phyloP scores from a whole-genome alignment of 1,140 invertebrate genomes.

The Vanessa tameamea region DNA sequence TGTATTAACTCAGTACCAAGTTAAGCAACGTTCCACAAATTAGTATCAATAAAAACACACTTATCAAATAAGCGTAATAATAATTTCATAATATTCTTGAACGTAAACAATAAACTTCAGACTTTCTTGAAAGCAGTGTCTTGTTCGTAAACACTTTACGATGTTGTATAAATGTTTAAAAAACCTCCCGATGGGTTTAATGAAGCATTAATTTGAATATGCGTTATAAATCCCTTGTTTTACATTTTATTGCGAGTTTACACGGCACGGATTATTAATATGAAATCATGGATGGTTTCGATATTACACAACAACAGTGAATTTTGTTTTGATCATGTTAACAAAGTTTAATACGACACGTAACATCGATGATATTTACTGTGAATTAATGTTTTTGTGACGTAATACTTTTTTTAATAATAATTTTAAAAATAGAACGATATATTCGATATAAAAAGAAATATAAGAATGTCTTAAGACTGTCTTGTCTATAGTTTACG shows the following conservation, averaged over 20 bases:
- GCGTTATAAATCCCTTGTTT: slow-evolving; percentile 41
- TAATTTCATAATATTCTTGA: not conserved
- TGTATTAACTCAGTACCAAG: no score
- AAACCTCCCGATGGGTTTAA: slow-evolving; percentile 31
- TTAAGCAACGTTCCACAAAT: not conserved
- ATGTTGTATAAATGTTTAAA: slow-evolving; percentile 17
- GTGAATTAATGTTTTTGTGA: no score
- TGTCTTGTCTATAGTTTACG: slow-evolving; percentile 13
- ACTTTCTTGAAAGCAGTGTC: not conserved
- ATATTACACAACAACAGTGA: slow-evolving; percentile 1
- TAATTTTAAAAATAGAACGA: no score
- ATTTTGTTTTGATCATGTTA: not conserved
- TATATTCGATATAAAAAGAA: no score
- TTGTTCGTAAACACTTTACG: slow-evolving; percentile 15
- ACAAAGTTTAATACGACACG: not conserved
- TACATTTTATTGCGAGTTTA: slow-evolving; percentile 43
- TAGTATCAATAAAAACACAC: slow-evolving; percentile 4
- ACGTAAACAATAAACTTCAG: slow-evolving; percentile 2
- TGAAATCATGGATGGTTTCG: slow-evolving; percentile 10
- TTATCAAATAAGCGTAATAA: not conserved
- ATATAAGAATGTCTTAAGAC: slow-evolving; percentile 2
- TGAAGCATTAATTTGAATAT: slow-evolving; percentile 43
- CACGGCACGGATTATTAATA: slow-evolving; percentile 27
- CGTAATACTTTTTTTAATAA: no score
- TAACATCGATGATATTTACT: not conserved